Conservation (phyloP, 2,797 vertebrate genomes). For the Sebastes variabilis region DNA sequence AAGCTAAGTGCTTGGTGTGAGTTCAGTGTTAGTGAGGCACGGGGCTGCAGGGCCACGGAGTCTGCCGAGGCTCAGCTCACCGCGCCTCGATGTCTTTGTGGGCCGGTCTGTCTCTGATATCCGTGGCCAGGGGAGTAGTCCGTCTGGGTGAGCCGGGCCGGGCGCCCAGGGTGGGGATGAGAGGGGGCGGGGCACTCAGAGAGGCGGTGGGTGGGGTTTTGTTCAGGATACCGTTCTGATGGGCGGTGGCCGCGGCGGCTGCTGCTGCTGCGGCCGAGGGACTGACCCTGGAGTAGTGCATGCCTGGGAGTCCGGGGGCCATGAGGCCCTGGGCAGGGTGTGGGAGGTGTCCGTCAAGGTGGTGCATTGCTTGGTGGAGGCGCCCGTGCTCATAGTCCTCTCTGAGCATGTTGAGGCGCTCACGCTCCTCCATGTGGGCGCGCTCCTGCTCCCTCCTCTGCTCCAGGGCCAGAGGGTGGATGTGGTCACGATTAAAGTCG, state of each 20-base stretch:
- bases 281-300: constrained; percentile 96
- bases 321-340: constrained; percentile 85
- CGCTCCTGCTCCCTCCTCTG: constrained; percentile 92
- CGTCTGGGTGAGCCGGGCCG: constrained; percentile 92
- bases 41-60: constrained; percentile 31
- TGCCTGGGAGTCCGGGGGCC: constrained; percentile 91
- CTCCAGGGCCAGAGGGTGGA: constrained; percentile 88
- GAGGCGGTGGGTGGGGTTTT: constrained; percentile 94
- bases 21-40: constrained; percentile 73
- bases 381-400: constrained; percentile 94
- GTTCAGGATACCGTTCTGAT: constrained; percentile 93
- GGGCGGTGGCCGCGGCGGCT: constrained; percentile 73
- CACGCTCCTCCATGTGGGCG: constrained; percentile 90
- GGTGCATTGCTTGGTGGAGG: constrained; percentile 78
- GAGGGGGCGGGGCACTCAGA: constrained; percentile 94
- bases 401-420: constrained; percentile 91
- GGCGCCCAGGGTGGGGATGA: constrained; percentile 91
- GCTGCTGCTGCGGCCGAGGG: constrained; percentile 78
- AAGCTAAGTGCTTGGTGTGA: constrained; percentile 81
- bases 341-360: constrained; percentile 90
- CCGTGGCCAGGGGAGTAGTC: constrained; percentile 93
- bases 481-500: constrained; percentile 91
- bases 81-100: constrained; percentile 98
- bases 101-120: constrained; percentile 93
- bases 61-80: constrained; percentile 75